These are phyloP conservation scores for Antigone vipio DNA, from an alignment of 2,113 vertebrate species.

Conservation along the genomic window DNA sequence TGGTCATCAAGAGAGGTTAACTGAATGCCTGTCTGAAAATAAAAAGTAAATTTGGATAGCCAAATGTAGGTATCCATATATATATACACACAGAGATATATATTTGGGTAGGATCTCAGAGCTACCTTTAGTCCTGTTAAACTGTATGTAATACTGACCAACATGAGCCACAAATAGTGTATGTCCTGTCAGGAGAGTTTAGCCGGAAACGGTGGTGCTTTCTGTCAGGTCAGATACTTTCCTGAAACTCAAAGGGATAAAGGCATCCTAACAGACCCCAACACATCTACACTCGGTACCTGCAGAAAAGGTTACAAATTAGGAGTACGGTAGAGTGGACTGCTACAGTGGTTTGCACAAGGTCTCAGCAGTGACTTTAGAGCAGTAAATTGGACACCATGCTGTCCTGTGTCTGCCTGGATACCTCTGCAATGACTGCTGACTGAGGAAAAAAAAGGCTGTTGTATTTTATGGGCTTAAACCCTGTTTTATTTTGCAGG, in stretches of 20 bases:
- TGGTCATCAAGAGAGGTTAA: neutral
- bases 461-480: neutral
- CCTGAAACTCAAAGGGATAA: neutral
- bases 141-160: neutral
- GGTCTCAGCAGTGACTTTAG: neutral
- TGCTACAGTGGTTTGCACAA: neutral
- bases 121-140: neutral
- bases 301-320: neutral
- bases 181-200: neutral
- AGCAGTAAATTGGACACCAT: neutral
- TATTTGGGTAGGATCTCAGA: neutral
- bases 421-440: neutral
- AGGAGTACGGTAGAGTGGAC: neutral
- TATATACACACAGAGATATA: rapidly evolving
- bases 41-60: neutral
- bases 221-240: neutral
- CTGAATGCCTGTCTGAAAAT: neutral
- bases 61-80: neutral
- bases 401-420: neutral
- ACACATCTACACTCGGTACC: neutral
- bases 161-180: neutral
- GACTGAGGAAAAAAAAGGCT: neutral
- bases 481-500: constrained; percentile 68
- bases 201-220: neutral
- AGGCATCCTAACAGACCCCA: neutral